Base-by-base conservation (phyloP, 2,113 vertebrate species). In the Brachirus orientalis region DNA sequence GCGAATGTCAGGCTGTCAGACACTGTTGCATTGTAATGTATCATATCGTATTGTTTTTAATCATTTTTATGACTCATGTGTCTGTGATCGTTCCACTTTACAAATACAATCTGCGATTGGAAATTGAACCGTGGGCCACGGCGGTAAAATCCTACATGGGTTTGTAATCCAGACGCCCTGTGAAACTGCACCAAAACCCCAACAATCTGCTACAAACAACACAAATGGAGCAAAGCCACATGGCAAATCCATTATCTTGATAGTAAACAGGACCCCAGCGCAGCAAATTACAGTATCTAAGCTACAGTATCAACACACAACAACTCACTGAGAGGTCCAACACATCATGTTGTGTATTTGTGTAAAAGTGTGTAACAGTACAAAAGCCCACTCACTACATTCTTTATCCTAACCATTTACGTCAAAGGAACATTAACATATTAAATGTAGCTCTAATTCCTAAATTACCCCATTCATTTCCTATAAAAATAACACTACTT, bases 221-320 rank as follows among this genome's bases (percentile, higher is more conserved):
- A 71, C 74, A 84, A 84, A 86, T 74, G 72, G 69, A 86, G 67
- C 83, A 41, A 18, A 19, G 80, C 69, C 69, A 50, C 85, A 83
- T 85, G 85, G 82, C 80, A 79, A 67, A 77, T 65, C 74, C 67
- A 87, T 86, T 83, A 87, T 70, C 67, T 45, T 79, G 83, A 88
- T 77, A 45, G 81, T 82, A 82, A 86, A 88, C 87, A 86, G 86
- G 63, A 79, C 74, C 69, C 63, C 48, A 47, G 62, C 58, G 67
- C 57, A 19, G 64, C 50, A 79, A 81, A 80, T 82, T 68, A 64
- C 44, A n/a, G 85, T 89, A 69, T 80, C 89, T 52, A 83, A 80
- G 89, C 69, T 78, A 89, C 86, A 18, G 46, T 20, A 48, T 81
- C 81, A 88, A 87, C 82, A 88, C 75, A 83, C 70, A 85, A 72